Base-by-base conservation (phyloP, 1,140 invertebrate genomes). In the Bombus turneri region DNA sequence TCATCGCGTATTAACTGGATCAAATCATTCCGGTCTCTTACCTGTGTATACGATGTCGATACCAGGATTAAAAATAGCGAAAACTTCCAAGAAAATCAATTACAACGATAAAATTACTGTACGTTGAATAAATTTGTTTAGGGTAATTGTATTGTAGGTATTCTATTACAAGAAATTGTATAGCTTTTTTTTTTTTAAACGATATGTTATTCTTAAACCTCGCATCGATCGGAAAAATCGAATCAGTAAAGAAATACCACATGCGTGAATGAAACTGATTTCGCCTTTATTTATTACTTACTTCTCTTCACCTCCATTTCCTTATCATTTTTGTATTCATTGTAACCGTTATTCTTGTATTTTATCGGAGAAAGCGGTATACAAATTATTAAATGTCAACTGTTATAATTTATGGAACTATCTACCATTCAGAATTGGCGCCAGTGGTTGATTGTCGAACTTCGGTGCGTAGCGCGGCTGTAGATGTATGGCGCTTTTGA, bases 11-110 rank as follows among this genome's bases (percentile, higher is more conserved):
- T 81, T 85, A 85, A 85, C 41, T 85, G 57, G 59, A 85, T 62
- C 84, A 81, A 68, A 81, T 81, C 79, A 81, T 85, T 85, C 79
- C 78, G 84, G 84, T 81, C 84, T 81, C 71, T 74, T 81, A 81
- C 78, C 79, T 74, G 18, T 85, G 53, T 69, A 62, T 37, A 39
- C 34, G 43, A 47, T 72, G 39, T 81, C 71, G 59, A 81, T 81
- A 69, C 22, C n/a, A 37, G n/a, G 71, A 34, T 43, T 85, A 85
- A 74, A 81, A 81, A 85, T 81, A 85, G 84, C 75, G 47, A 15
- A 43, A 81, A 74, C 59, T 85, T 85, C 22, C 43, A 81, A 81
- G 84, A 81, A 85, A 81, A 81, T 85, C 59, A 66, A 68, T 81
- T 25, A 25, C 43, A 34, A 59, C 57, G 82, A 57, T 72, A 71